Percentiles rank a stretch among this genome's conserved stretches.
Evolutionary conservation across 2,113 vertebrate genomes (phyloP).

Genomic region (Dicentrarchus labrax): DNA sequence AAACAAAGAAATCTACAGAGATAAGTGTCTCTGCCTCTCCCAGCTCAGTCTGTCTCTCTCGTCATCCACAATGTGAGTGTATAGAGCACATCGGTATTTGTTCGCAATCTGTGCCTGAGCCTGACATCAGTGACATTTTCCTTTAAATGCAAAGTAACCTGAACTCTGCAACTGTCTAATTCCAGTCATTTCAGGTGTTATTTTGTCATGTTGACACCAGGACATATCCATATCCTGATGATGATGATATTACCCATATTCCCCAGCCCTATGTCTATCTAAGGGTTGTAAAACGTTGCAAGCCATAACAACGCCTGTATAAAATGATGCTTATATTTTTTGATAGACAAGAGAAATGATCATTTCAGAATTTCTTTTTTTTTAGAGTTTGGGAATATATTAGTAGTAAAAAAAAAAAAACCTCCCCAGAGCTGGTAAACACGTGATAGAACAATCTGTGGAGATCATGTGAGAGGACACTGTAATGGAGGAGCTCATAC

Average conservation of each 20-base stretch:
- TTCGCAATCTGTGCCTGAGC: too few relatives aligned
- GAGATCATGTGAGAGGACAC: background rate
- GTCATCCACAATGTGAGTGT: too few relatives aligned
- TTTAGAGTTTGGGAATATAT: too few relatives aligned
- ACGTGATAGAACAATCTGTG: too few relatives aligned
- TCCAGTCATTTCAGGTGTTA: background rate
- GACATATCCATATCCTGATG: background rate
- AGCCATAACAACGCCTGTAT: background rate
- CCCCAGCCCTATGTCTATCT: too few relatives aligned
- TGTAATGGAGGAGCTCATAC: too few relatives aligned
- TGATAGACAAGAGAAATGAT: background rate
- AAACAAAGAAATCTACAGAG: too few relatives aligned
- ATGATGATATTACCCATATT: background rate
- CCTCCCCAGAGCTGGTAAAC: too few relatives aligned
- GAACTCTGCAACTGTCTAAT: background rate
- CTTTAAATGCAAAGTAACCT: background rate
- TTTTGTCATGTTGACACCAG: background rate
- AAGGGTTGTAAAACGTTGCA: background rate
- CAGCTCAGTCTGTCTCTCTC: too few relatives aligned
- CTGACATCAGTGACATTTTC: background rate
- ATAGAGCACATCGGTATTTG: too few relatives aligned
- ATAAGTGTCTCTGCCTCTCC: too few relatives aligned
- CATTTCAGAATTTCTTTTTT: background rate
- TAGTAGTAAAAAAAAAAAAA: too few relatives aligned
- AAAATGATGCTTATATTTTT: background rate